These are phyloP conservation scores for Calcarius lapponicus DNA, from an alignment of 2,797 vertebrate genomes.

Conservation along the genomic window DNA sequence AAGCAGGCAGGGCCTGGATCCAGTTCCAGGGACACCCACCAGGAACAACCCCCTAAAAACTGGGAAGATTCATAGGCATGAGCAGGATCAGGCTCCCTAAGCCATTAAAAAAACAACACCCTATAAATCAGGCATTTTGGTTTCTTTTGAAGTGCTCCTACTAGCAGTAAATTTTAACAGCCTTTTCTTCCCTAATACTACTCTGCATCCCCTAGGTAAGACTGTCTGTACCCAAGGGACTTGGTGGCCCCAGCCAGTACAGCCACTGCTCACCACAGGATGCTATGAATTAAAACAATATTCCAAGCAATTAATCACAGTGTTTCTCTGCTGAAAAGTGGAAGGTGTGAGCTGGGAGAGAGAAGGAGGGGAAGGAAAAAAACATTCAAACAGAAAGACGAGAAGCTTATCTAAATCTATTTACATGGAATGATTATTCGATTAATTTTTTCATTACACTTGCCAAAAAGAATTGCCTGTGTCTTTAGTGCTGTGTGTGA, in stretches of 20 bases:
- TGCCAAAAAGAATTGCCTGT: conserved; percentile 71
- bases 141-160: neutral
- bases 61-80: neutral
- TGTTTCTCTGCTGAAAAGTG: neutral
- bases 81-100: neutral
- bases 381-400: neutral
- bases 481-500: conserved; percentile 60
- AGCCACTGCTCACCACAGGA: neutral
- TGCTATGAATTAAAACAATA: conserved; percentile 5
- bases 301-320: conserved; percentile 65
- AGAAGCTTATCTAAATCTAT: conserved; percentile 75
- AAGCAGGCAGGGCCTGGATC: neutral
- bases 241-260: neutral
- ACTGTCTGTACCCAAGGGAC: neutral
- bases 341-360: neutral
- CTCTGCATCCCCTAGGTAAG: neutral
- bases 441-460: conserved; percentile 79
- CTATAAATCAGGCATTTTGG: neutral
- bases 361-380: neutral
- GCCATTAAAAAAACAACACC: neutral
- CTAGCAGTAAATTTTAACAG: neutral
- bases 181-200: neutral
- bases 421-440: conserved; percentile 75
- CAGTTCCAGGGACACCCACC: neutral
- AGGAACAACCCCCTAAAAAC: neutral